Percentiles rank a stretch among this genome's conserved stretches.
These are phyloP conservation scores for Clitarchus hookeri DNA, from an alignment of 2,888 invertebrate genomes.

Conservation along the genomic window DNA sequence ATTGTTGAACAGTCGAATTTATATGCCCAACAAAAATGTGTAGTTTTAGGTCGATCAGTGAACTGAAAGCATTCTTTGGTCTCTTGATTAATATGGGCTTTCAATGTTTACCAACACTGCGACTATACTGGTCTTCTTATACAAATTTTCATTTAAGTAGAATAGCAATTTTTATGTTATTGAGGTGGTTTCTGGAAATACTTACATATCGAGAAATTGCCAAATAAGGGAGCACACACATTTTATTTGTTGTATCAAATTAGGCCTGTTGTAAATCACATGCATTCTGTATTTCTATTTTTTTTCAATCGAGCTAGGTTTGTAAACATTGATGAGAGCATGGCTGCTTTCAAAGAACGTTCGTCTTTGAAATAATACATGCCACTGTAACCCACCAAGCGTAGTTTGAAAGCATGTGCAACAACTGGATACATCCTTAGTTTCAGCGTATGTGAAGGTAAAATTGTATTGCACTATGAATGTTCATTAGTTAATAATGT, in stretches of 20 bases:
- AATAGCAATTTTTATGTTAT: no score
- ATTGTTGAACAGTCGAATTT: slow-evolving; percentile 3
- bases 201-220: no score
- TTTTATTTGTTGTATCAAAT: no score
- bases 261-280: neutral
- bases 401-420: slow-evolving; percentile 35
- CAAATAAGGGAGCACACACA: no score
- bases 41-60: neutral
- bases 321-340: neutral
- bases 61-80: neutral
- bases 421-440: slow-evolving; percentile 39
- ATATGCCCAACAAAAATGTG: neutral
- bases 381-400: neutral
- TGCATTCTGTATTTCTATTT: neutral
- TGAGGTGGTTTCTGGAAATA: no score
- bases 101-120: neutral
- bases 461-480: neutral
- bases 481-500: slow-evolving; percentile 44
- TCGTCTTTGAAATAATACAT: slow-evolving; percentile 18
- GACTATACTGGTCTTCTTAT: neutral
- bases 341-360: neutral
- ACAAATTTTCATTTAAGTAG: no score
- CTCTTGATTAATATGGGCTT: neutral
- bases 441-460: slow-evolving; percentile 40
- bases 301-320: neutral